Conservation (phyloP, 2,113 vertebrate genomes). For the Corynorhinus townsendii region DNA sequence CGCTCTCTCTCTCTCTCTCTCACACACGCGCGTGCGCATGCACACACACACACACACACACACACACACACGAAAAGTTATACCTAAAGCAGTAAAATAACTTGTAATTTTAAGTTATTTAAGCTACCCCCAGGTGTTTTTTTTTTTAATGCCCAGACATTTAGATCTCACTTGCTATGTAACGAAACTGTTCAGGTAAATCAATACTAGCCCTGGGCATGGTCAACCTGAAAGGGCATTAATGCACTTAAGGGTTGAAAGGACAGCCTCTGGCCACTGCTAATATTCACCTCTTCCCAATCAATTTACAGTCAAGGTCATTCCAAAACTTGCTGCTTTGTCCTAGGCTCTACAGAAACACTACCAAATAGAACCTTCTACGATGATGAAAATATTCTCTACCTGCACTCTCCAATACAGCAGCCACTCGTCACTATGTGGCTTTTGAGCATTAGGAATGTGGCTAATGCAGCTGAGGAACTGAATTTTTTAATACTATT, state of each 20-base stretch:
- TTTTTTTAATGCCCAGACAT: neutral
- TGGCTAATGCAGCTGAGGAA: neutral
- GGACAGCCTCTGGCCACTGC: neutral
- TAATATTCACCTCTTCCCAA: conserved; percentile 23
- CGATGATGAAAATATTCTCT: neutral
- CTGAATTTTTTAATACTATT: neutral
- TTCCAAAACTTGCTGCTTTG: neutral
- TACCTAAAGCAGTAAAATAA: neutral
- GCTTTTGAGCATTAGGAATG: neutral
- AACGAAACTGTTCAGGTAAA: neutral
- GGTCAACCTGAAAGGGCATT: neutral
- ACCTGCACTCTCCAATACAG: no score
- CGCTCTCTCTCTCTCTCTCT: neutral
- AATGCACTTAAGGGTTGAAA: neutral
- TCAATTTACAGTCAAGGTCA: neutral
- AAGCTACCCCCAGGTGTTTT: neutral
- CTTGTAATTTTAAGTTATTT: neutral
- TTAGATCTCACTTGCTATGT: neutral
- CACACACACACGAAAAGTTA: neutral
- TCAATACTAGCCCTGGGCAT: neutral
- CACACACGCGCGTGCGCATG: neutral
- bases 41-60: neutral
- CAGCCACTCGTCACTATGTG: neutral
- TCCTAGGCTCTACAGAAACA: neutral
- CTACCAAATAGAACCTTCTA: neutral